phyloP scores from a whole-genome alignment of 2,888 invertebrate species.

The Torymus tubicola region DNA sequence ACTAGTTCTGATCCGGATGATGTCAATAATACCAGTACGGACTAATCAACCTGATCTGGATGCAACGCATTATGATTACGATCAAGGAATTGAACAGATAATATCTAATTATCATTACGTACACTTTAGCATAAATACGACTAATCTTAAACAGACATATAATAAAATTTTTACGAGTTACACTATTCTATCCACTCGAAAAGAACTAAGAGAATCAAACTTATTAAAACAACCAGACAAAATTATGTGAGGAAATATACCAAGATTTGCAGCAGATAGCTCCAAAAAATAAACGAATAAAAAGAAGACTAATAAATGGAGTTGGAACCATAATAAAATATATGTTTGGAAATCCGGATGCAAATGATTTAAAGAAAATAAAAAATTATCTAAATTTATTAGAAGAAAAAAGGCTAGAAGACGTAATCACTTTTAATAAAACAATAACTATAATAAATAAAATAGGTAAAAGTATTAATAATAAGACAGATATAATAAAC shows the following conservation, averaged over 20 bases:
- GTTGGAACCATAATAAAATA: neutral
- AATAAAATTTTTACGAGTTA: neutral
- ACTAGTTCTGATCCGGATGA: too few relatives aligned
- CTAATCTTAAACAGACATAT: neutral
- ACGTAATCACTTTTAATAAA: neutral
- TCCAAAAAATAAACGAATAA: neutral
- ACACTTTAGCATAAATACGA: too few relatives aligned
- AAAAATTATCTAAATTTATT: neutral
- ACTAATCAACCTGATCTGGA: too few relatives aligned
- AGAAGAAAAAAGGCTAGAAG: neutral
- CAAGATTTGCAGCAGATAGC: neutral
- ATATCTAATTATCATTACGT: too few relatives aligned
- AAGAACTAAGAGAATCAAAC: neutral
- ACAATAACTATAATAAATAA: neutral
- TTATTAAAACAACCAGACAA: neutral
- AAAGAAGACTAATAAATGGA: conserved; percentile 1
- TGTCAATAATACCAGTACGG: too few relatives aligned
- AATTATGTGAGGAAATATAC: neutral
- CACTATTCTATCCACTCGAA: neutral
- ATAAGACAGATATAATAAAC: neutral
- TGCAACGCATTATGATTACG: too few relatives aligned
- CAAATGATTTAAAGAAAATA: neutral
- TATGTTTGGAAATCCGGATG: neutral
- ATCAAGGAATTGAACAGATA: too few relatives aligned
- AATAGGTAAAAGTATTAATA: neutral